Evolutionary conservation across 2,888 invertebrate species (phyloP).

Genomic region (Chorisops tibialis): DNA sequence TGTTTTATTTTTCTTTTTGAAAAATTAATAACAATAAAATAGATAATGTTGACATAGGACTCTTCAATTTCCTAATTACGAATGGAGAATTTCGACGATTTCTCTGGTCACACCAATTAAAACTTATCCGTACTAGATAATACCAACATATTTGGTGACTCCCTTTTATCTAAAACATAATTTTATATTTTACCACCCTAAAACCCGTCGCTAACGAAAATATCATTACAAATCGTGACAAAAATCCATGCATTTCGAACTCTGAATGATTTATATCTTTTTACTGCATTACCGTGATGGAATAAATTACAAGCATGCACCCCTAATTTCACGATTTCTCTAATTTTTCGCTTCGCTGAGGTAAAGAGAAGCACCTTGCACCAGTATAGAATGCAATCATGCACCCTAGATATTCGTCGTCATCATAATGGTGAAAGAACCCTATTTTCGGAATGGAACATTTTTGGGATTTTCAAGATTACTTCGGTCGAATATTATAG

Average conservation of each 20-base stretch:
- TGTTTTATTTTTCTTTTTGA: too few species aligned
- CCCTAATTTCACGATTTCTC: constrained; percentile 23
- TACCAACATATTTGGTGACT: too few species aligned
- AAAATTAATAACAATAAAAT: too few species aligned
- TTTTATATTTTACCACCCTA: too few species aligned
- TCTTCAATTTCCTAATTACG: too few species aligned
- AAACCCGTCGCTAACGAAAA: background rate
- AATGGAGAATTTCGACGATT: too few species aligned
- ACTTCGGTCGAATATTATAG: background rate
- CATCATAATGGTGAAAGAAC: background rate
- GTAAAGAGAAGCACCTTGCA: constrained; percentile 2
- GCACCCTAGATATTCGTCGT: constrained; percentile 11
- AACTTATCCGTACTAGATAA: too few species aligned
- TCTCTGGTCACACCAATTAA: too few species aligned
- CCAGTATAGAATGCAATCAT: background rate
- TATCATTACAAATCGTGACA: constrained; percentile 20
- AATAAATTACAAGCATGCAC: constrained; percentile 23
- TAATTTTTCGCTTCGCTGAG: constrained; percentile 23
- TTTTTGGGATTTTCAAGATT: constrained; percentile 20
- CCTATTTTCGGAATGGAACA: constrained; percentile 1
- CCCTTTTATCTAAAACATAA: too few species aligned
- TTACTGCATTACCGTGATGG: constrained; percentile 23
- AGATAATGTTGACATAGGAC: too few species aligned
- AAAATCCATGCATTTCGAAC: constrained; percentile 21
- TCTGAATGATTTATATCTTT: constrained; percentile 17